Evolutionary conservation across 2,797 vertebrate species (phyloP).

Genomic region (Spondyliosoma cantharus): DNA sequence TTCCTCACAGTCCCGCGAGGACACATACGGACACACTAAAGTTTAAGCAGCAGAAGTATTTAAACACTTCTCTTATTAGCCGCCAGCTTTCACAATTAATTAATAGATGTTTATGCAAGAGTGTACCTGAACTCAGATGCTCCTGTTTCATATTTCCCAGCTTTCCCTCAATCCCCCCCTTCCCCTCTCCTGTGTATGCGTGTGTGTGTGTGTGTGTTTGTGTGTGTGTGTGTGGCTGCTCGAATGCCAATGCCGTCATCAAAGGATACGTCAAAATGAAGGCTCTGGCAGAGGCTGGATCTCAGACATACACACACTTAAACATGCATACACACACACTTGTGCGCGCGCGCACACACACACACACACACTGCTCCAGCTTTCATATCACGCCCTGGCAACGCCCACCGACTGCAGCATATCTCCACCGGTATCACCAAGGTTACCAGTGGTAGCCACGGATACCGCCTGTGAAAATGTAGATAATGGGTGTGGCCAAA

Average conservation of each 20-base stretch:
- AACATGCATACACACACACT: conserved; percentile 38
- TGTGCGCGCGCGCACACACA: conserved; percentile 20
- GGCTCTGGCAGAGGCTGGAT: conserved; percentile 70
- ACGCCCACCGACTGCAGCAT: conserved; percentile 82
- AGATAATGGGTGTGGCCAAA: conserved; percentile 74
- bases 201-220: conserved; percentile 30
- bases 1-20: conserved; percentile 52
- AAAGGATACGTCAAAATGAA: conserved; percentile 82
- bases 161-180: conserved; percentile 50
- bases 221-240: conserved; percentile 56
- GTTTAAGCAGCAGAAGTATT: conserved; percentile 37
- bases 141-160: conserved; percentile 73
- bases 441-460: conserved; percentile 82
- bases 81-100: conserved; percentile 56
- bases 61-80: conserved; percentile 42
- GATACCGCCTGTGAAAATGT: conserved; percentile 77
- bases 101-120: conserved; percentile 60
- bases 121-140: conserved; percentile 69
- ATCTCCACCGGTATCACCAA: conserved; percentile 83
- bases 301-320: conserved; percentile 43
- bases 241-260: conserved; percentile 81
- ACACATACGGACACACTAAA: conserved; percentile 30
- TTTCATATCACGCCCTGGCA: conserved; percentile 84
- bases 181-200: conserved; percentile 29
- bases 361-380: conserved; percentile 64